Evolutionary conservation across 1,140 invertebrate genomes (phyloP).

Genomic region (Drosophila auraria): DNA sequence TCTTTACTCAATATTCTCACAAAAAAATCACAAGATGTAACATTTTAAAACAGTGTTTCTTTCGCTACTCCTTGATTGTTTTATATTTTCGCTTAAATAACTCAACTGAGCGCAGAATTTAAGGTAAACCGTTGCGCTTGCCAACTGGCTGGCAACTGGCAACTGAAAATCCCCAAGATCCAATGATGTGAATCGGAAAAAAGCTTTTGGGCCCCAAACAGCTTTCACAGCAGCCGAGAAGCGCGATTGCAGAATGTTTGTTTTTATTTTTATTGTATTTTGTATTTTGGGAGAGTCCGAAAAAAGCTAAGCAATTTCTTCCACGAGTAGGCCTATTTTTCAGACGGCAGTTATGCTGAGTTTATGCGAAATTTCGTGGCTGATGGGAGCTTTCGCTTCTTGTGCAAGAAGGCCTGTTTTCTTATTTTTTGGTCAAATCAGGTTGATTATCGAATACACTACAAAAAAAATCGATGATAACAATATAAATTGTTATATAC

Average conservation of each 20-base stretch:
- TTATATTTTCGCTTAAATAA: neutral
- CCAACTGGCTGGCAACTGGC: slow-evolving; percentile 63
- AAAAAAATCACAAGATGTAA: neutral
- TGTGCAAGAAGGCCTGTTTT: slow-evolving; percentile 53
- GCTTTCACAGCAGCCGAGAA: slow-evolving; percentile 45
- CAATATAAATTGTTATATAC: neutral
- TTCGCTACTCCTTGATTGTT: slow-evolving; percentile 16
- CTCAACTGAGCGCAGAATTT: slow-evolving; percentile 30
- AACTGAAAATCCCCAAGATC: slow-evolving; percentile 48
- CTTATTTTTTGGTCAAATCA: slow-evolving; percentile 34
- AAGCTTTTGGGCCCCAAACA: slow-evolving; percentile 44
- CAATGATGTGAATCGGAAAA: slow-evolving; percentile 34
- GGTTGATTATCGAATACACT: slow-evolving; percentile 32
- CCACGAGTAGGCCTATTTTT: slow-evolving; percentile 20
- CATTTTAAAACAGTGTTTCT: slow-evolving; percentile 21
- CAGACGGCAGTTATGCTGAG: slow-evolving; percentile 48
- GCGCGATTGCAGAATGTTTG: slow-evolving; percentile 39
- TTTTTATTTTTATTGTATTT: neutral
- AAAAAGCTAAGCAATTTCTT: slow-evolving; percentile 27
- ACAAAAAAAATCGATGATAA: neutral
- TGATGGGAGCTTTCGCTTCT: slow-evolving; percentile 55
- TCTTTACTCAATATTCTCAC: neutral
- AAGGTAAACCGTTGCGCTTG: slow-evolving; percentile 61
- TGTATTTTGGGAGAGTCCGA: slow-evolving; percentile 2
- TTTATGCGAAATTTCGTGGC: slow-evolving; percentile 66